Base-by-base conservation (phyloP, 92 coral and sea anemone species). In the Epizoanthus fatuus region DNA sequence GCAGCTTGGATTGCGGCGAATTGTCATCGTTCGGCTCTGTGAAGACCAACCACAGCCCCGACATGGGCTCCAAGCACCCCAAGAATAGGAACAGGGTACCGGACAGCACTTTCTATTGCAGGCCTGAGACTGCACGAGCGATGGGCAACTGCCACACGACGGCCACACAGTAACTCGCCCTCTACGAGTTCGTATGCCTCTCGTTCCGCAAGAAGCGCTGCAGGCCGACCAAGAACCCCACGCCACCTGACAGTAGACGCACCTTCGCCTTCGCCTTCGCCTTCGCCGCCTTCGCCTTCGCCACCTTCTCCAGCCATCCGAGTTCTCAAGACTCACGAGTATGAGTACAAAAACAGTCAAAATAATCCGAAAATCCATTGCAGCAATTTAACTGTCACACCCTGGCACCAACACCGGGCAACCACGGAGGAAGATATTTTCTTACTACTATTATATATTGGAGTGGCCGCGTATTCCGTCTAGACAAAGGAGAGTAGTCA, bases 51-150 rank as follows among this genome's bases (percentile, higher is more conserved):
- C 94, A 55, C 99, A 96, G 11, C 94, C 97, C 6, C 78, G 69
- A 75, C 99, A 96, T 29, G 74, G 13, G 38, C 98, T 91, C 99
- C 99, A 96, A 7, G 88, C 20, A 1, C 83, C 69, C 99, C 99
- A 96, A 0, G 88, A 68, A 60, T 79, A 96, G 4, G 73, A 70
- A 54, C 99, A 96, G 20, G 93, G 69, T 0, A 89, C 39, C 0
- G 91, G 92, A 79, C 99, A 94, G 29, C 99, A 96, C 13, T 83
- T 69, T 14, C 89, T 75, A 13, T 93, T 93, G 83, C 99, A 96
- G 11, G 71, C 47, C 19, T 57, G 81, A 16, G 80, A 58, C 17
- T 94, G 93, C 8, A 6, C 35, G 10, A 88, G 68, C 2, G 55
- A 0, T n/a, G 72, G 57, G 22, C 59, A 74, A 39, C 91, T 69